Base-by-base conservation (phyloP, 2,113 vertebrate genomes). In the Pipa parva region DNA sequence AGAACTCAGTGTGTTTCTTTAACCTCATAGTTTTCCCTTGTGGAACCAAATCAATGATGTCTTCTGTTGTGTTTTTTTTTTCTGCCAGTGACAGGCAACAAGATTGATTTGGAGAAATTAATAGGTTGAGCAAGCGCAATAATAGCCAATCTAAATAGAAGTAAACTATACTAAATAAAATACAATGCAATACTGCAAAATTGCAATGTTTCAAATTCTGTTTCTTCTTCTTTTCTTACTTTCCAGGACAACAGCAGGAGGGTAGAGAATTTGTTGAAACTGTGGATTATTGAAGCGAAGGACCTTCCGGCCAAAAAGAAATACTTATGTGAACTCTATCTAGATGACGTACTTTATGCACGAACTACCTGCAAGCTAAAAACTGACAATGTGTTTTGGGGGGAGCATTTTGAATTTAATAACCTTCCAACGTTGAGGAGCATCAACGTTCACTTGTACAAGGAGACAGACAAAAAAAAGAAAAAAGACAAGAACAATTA, bases 401-500 rank as follows among this genome's bases (percentile, higher is more conserved):
- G 96, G 17, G 97, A 99, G 85, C 95, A 97, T 89, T 99, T 99
- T 64, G 97, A 99, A 80, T 99, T 99, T 81, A 94, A 94, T 66
- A 98, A 97, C 88, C 91, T 99, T 75, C 97, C 97, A 0, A 81
- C 90, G 0, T 85, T 97, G 76, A 92, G 88, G 69, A 94, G 85
- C 63, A 87, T 99, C 76, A 91, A 92, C 0, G 88, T 94, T 28
- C 97, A 99, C 88, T 80, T 99, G 61, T 99, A 98, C 85, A 95
- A 95, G 73, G 97, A 99, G 87, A 93, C 94, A 0, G 95, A 98
- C 84, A 99, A 98, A 86, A 99, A 98, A 88, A 98, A 99, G 46
- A 98, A 98, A 85, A 98, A 99, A 75, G 96, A 99, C 74, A 97
- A 97, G 82, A 98, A 94, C 86, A 98, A 95, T 64, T 98, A 97